A percentile compares a stretch with the other conserved stretches of the same genome.
phyloP scores from a whole-genome alignment of 2,888 invertebrate genomes.

The Pandemis heparana region DNA sequence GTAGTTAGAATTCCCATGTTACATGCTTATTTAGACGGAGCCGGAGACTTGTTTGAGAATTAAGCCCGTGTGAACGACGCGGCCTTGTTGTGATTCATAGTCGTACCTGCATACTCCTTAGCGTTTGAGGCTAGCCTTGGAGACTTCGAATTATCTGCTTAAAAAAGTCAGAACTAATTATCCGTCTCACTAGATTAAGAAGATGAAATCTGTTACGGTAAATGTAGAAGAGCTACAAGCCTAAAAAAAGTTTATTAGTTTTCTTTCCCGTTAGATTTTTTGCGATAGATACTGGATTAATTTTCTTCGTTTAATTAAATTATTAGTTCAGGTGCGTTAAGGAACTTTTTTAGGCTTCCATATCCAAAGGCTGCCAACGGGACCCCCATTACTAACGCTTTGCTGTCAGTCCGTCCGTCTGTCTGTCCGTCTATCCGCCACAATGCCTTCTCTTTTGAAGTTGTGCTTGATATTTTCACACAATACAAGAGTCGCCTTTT shows the following conservation, averaged over 20 bases:
- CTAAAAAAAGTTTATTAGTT: slow-evolving; percentile 12
- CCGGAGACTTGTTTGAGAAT: slow-evolving; percentile 51
- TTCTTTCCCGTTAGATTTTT: slow-evolving; percentile 5
- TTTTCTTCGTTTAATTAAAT: neutral
- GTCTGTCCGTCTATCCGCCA: too few species aligned
- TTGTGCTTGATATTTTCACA: too few species aligned
- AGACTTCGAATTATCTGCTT: slow-evolving; percentile 28
- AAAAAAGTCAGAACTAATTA: slow-evolving; percentile 5
- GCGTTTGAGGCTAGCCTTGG: slow-evolving; percentile 29
- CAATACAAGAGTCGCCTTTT: too few species aligned
- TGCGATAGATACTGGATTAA: slow-evolving; percentile 1
- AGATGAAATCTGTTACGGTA: slow-evolving; percentile 11
- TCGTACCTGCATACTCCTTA: slow-evolving; percentile 25
- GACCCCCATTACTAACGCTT: too few species aligned
- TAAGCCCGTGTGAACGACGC: slow-evolving; percentile 72
- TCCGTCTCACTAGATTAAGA: slow-evolving; percentile 7
- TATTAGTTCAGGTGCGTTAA: neutral
- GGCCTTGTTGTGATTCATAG: slow-evolving; percentile 47
- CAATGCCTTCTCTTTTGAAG: too few species aligned
- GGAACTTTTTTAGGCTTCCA: too few species aligned
- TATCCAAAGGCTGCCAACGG: too few species aligned
- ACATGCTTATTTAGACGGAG: slow-evolving; percentile 47
- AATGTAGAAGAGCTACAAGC: neutral
- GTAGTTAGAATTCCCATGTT: slow-evolving; percentile 56
- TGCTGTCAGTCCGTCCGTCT: too few species aligned